A percentile compares a stretch with the other conserved stretches of the same genome.
These are phyloP conservation scores for Corydoras maculifer DNA, from an alignment of 2,113 vertebrate species.

Conservation along the genomic window DNA sequence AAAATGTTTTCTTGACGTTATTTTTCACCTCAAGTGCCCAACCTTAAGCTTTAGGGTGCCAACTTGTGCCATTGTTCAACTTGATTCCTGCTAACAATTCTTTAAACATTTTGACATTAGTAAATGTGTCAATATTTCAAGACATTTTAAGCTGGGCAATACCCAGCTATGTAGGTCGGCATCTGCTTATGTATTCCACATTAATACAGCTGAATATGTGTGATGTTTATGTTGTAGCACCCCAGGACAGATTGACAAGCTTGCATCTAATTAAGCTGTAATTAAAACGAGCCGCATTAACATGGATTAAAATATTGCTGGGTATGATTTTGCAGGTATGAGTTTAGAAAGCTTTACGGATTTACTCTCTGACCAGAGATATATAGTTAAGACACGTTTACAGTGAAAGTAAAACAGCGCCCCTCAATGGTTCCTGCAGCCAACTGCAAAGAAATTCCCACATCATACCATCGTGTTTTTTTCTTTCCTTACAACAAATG, in stretches of 20 bases:
- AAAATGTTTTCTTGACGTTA: no score
- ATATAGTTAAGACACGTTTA: constrained; percentile 1
- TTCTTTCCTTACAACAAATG: background rate
- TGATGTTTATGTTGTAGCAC: constrained; percentile 1
- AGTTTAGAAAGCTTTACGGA: constrained; percentile 1
- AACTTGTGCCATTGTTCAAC: no score
- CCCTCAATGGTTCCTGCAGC: constrained; percentile 51
- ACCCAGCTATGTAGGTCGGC: no score
- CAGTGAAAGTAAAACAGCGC: constrained; percentile 54
- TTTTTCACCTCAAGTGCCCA: no score
- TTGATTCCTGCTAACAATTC: no score
- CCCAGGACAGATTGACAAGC: constrained; percentile 27
- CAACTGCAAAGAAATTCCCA: background rate
- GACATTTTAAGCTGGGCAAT: no score
- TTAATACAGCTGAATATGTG: background rate
- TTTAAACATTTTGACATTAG: no score
- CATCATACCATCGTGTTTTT: background rate
- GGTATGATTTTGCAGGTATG: constrained; percentile 37
- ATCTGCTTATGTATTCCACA: background rate
- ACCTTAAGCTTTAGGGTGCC: no score
- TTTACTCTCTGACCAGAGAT: constrained; percentile 7
- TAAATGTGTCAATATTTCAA: no score
- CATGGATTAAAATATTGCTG: constrained; percentile 51
- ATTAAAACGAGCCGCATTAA: constrained; percentile 60
- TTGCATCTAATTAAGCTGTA: constrained; percentile 54